Conservation (phyloP, 37 sponge, comb jelly and placozoan genomes). For the Agelas oroides region DNA sequence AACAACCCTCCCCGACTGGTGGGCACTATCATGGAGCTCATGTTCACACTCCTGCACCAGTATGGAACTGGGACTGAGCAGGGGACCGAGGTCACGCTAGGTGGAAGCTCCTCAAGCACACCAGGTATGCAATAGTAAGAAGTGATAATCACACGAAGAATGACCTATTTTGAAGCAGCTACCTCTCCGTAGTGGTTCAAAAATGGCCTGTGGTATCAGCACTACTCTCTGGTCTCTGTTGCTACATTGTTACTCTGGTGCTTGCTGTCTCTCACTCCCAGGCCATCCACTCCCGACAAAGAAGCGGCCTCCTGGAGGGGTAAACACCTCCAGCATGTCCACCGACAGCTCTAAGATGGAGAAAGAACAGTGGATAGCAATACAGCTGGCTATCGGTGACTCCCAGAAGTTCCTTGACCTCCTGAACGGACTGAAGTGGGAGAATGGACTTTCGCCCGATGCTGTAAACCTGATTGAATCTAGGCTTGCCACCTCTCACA, state of each 20-base stretch:
- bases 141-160: too few species aligned
- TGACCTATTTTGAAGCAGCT: too few species aligned
- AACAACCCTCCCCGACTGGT: constrained; percentile 80
- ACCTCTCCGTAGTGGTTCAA: too few species aligned
- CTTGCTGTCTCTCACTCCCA: too few species aligned
- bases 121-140: background rate
- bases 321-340: too few species aligned
- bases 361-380: constrained; percentile 68
- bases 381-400: constrained; percentile 84
- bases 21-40: constrained; percentile 80
- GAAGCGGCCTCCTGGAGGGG: background rate
- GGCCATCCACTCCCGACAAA: background rate
- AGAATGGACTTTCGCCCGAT: constrained; percentile 73
- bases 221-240: too few species aligned
- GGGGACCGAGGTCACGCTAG: background rate
- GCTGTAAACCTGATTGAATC: constrained; percentile 65
- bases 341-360: constrained; percentile 17
- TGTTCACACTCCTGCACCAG: constrained; percentile 61
- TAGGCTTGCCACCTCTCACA: constrained; percentile 34
- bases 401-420: constrained; percentile 86
- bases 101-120: background rate
- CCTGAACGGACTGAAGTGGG: constrained; percentile 72
- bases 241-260: too few species aligned
- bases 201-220: too few species aligned
- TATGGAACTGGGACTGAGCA: background rate